Evolutionary conservation across 1,140 invertebrate genomes (phyloP).

Genomic region (Aphis craccivora): DNA sequence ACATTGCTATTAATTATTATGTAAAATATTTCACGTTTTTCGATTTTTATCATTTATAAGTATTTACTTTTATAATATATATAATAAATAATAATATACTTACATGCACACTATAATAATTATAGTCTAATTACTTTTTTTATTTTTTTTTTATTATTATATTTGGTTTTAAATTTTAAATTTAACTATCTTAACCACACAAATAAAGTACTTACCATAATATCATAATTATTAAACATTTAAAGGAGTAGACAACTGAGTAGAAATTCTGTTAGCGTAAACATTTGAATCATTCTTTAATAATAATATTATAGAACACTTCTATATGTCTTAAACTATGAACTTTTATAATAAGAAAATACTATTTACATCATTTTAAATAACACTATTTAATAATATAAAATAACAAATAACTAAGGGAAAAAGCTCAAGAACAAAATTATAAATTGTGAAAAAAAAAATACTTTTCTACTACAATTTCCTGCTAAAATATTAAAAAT

Average conservation of each 20-base stretch:
- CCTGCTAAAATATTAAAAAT: too few species aligned
- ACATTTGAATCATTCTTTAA: background rate
- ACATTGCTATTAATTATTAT: background rate
- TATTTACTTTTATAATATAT: background rate
- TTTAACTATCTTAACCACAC: background rate
- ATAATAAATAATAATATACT: background rate
- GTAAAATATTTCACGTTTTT: background rate
- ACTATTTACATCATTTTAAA: too few species aligned
- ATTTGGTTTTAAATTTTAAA: background rate
- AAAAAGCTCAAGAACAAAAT: background rate
- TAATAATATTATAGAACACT: too few species aligned
- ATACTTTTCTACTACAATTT: background rate
- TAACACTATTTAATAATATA: too few species aligned
- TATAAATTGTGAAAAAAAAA: background rate
- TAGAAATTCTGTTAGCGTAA: background rate
- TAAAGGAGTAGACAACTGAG: background rate
- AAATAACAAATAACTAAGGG: too few species aligned
- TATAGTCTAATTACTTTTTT: background rate
- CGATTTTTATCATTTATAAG: background rate
- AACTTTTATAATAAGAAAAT: background rate
- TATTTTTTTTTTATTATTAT: background rate
- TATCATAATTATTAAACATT: background rate
- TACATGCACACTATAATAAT: background rate
- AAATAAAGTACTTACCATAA: background rate
- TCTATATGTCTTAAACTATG: background rate